A percentile compares a stretch with the other conserved stretches of the same genome.
phyloP scores from a whole-genome alignment of 2,113 vertebrate genomes.

The Chelonoidis abingdonii region DNA sequence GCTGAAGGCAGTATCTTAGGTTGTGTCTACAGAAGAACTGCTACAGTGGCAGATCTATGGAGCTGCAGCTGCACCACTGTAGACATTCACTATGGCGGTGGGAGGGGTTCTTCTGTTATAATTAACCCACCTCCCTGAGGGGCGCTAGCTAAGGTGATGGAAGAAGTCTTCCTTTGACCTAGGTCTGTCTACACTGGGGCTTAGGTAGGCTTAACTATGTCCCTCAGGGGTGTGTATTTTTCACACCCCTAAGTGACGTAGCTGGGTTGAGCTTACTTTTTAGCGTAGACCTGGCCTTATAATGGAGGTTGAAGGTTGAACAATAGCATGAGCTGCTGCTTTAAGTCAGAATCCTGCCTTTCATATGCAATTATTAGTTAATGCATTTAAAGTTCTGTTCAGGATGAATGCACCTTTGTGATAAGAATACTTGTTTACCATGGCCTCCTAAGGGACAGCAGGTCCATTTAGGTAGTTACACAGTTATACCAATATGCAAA shows the following conservation, averaged over 20 bases:
- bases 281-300: neutral
- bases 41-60: too few relatives aligned
- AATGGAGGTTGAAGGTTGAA: neutral
- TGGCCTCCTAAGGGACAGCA: constrained; percentile 9
- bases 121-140: neutral
- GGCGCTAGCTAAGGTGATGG: neutral
- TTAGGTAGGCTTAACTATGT: neutral
- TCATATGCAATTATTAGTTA: neutral
- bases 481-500: neutral
- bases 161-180: neutral
- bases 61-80: neutral
- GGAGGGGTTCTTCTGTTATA: neutral
- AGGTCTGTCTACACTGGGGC: neutral
- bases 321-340: neutral
- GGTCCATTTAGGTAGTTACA: constrained; percentile 22
- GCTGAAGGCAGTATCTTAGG: neutral
- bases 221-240: neutral
- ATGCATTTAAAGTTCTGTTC: neutral
- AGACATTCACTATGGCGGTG: too few relatives aligned
- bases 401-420: neutral
- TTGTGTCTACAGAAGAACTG: neutral
- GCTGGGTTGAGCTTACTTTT: neutral
- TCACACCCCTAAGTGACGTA: neutral
- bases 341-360: neutral
- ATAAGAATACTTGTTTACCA: neutral